phyloP scores from a whole-genome alignment of 1,140 invertebrate species.

The Drosophila mauritiana region DNA sequence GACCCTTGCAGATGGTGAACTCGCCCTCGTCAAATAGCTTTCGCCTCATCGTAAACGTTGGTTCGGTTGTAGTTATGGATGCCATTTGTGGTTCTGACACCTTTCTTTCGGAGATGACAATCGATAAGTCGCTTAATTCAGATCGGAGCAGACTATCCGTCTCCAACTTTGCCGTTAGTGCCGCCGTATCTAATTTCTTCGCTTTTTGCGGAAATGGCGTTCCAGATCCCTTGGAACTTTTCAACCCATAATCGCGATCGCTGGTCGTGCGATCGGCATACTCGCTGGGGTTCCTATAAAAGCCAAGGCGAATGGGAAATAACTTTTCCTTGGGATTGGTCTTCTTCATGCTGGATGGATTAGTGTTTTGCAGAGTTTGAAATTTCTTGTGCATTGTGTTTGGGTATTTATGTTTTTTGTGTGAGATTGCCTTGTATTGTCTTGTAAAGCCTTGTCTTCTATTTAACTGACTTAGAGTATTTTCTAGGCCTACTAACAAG shows the following conservation, averaged over 20 bases:
- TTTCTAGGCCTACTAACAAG: too few species aligned
- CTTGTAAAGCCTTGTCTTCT: too few species aligned
- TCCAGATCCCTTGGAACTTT: neutral
- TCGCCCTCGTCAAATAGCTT: conserved; percentile 29
- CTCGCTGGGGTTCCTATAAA: neutral
- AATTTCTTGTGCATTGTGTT: neutral
- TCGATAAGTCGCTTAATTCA: neutral
- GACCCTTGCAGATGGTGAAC: conserved; percentile 41
- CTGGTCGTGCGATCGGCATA: neutral
- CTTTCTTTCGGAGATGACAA: neutral
- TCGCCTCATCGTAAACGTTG: conserved; percentile 12
- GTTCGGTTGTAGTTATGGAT: fast-evolving
- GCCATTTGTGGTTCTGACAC: neutral
- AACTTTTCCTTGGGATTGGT: too few species aligned
- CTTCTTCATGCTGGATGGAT: neutral
- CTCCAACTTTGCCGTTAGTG: conserved; percentile 8
- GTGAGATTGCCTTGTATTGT: too few species aligned
- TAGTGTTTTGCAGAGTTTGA: too few species aligned
- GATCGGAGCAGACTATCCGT: neutral
- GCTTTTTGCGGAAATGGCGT: conserved; percentile 15
- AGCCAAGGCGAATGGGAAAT: neutral
- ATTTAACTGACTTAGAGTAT: too few species aligned
- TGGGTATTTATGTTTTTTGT: too few species aligned
- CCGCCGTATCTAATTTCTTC: neutral
- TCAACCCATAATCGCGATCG: conserved; percentile 14